Evolutionary conservation across 2,113 vertebrate species (phyloP), one percentile per base, ranked within the genome.

Genomic region (Epinephelus fuscoguttatus): DNA sequence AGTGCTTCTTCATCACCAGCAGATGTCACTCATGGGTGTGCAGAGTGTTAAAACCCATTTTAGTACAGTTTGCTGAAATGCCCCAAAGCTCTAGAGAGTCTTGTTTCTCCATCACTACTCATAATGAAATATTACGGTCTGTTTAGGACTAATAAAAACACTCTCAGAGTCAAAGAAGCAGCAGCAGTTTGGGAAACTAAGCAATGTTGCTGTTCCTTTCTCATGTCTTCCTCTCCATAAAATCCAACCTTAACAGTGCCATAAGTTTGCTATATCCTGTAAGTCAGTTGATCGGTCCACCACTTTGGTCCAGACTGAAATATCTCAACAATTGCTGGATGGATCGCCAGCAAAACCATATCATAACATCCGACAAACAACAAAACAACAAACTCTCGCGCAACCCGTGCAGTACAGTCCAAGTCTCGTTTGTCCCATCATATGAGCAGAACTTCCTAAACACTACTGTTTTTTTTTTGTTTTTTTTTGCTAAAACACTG

Each of bases 11-110:
- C 27, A 2, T 72, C 18, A 61, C 90, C 91, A 91, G 86, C 76
- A 92, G 89, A 27, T 71, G 90, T 61, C 89, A 21, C 64, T 84
- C 33, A 10, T 27, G 11, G 18, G 57, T 49, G 14, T 15, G 21
- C 33, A 23, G 30, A 6, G n/a, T 0, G 18, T 47, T 37, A 68
- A 49, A 49, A 6, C 23, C 15, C 14, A 7, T 49, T 4, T 56
- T 33, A 14, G 2, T 2, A 1, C 21, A 33, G 21, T 49, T 53
- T 63, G 14, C 3, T 40, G 23, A 70, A 72, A 56, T 2, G 1
- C 21, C 25, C 77, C n/a, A n/a, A 11, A 42, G 57, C 21, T 37
- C 47, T n/a, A 30, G 7, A 40, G 56, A 27, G 27, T 23, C n/a
- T 30, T 25, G 18, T 55, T 76, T 27, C 8, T 64, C 49, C 4